Evolutionary conservation across 2,797 vertebrate genomes (phyloP).

Genomic region (Eremophila alpestris): DNA sequence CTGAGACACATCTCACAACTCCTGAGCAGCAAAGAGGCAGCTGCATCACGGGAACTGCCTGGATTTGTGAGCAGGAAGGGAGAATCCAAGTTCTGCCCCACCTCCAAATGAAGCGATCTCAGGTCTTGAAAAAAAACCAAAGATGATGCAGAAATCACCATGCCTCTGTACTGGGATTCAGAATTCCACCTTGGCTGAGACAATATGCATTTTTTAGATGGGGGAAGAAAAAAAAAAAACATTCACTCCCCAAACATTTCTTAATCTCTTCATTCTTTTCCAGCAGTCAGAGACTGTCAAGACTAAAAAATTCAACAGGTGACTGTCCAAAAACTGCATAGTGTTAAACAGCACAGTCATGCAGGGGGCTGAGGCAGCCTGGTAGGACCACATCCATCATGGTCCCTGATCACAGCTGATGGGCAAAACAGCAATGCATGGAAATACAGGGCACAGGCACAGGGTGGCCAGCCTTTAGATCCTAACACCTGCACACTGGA

Average conservation of each 20-base stretch:
- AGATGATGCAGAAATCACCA: not conserved
- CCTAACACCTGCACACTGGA: not conserved
- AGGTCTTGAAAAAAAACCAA: not conserved
- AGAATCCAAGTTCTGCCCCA: not conserved
- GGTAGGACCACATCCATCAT: not conserved
- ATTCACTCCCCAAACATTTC: not conserved
- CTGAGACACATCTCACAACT: not conserved
- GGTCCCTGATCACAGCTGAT: not conserved
- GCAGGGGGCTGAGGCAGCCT: not conserved
- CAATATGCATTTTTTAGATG: not conserved
- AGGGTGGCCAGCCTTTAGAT: not conserved
- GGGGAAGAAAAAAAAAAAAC: rapidly evolving
- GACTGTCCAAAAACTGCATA: not conserved
- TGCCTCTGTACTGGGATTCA: not conserved
- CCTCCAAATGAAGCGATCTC: not conserved
- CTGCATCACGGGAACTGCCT: not conserved
- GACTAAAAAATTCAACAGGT: not conserved
- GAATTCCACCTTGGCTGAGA: not conserved
- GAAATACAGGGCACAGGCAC: not conserved
- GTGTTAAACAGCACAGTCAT: not conserved
- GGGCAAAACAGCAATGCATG: rapidly evolving
- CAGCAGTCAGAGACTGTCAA: not conserved
- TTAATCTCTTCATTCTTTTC: not conserved
- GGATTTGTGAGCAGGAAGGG: not conserved
- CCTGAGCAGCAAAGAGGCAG: not conserved